Evolutionary conservation across 2,888 invertebrate species (phyloP).

Genomic region (Seladonia tumulorum): DNA sequence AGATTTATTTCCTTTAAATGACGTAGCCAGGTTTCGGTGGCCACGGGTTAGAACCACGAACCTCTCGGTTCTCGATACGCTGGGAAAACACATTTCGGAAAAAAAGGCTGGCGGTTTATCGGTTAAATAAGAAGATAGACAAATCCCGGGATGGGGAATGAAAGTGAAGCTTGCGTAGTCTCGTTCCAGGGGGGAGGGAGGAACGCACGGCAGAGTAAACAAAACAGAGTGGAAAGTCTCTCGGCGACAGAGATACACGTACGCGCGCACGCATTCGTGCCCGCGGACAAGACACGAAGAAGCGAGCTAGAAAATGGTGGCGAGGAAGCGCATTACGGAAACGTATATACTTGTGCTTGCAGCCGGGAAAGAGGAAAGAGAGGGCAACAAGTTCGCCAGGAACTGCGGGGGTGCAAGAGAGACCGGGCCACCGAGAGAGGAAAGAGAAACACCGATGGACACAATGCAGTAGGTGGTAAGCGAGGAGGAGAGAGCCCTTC

Average conservation of each 20-base stretch:
- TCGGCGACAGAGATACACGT: constrained; percentile 33
- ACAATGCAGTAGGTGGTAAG: constrained; percentile 46
- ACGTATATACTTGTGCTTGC: constrained; percentile 29
- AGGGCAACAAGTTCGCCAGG: not conserved
- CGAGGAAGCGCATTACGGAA: constrained; percentile 27
- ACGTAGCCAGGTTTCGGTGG: not conserved
- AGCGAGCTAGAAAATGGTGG: constrained; percentile 26
- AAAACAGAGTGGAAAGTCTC: constrained; percentile 36
- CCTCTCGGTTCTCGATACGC: not conserved
- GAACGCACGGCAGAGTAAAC: constrained; percentile 31
- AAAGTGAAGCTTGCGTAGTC: constrained; percentile 29
- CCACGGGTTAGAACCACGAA: not conserved
- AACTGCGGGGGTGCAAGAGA: not conserved
- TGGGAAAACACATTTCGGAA: not conserved
- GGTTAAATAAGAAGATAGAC: not conserved
- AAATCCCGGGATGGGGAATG: constrained; percentile 15
- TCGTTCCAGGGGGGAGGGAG: not conserved
- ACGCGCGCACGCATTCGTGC: constrained; percentile 6
- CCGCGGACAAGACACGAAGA: constrained; percentile 10
- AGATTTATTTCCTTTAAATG: not conserved
- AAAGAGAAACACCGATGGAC: constrained; percentile 9
- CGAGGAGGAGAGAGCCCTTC: constrained; percentile 42
- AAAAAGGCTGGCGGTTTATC: not conserved
- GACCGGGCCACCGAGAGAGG: not conserved
- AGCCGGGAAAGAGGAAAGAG: constrained; percentile 13